Evolutionary conservation across 2,888 invertebrate species (phyloP), one percentile per base, ranked within the genome.

Genomic region (Microplitis deprimator): DNA sequence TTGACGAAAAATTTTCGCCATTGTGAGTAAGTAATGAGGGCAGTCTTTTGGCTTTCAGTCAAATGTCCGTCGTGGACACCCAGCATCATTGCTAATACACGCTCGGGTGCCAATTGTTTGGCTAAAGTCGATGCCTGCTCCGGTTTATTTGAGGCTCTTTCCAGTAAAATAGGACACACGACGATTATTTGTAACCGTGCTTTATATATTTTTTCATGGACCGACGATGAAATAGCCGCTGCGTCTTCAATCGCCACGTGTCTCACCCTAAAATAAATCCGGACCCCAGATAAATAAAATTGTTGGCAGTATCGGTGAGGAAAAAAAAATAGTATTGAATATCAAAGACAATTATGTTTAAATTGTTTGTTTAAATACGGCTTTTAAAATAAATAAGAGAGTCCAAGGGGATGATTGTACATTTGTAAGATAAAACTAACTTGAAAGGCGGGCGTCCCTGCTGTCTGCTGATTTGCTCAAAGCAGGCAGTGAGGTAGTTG

Each of bases 391-490:
- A 29, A 29, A 29, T 29, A 29, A 29, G 4, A 39, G 16, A 39
- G 68, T 68, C 13, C 29, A 62, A 41, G 39, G 69, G 61, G 62
- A 40, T 68, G 20, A 20, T 61, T 62, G 16, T 68, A 62, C 8
- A 38, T 75, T 41, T 69, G 74, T 77, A 74, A 77, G 29, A 62
- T 68, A 70, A 71, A 80, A 83, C 79, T 92, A 90, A 96, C 96
- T 94, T 95, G 91, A 95, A 96, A 81, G 95, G 94, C 84, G 94
- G 94, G 84, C 95, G 92, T 79, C 95, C 95, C 85, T 95, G 93
- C 87, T 96, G 95, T 80, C 94, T 94, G 91, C 95, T 95, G 83
- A 96, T 95, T 90, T 96, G 95, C 88, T 96, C 95, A 89, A 96
- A 96, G 89, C 96, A 95, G 76, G 94, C 94, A 69, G 94, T 93